A percentile compares a stretch with the other conserved stretches of the same genome.
Conservation (phyloP, 2,888 invertebrate species). For the Hesperia comma region DNA sequence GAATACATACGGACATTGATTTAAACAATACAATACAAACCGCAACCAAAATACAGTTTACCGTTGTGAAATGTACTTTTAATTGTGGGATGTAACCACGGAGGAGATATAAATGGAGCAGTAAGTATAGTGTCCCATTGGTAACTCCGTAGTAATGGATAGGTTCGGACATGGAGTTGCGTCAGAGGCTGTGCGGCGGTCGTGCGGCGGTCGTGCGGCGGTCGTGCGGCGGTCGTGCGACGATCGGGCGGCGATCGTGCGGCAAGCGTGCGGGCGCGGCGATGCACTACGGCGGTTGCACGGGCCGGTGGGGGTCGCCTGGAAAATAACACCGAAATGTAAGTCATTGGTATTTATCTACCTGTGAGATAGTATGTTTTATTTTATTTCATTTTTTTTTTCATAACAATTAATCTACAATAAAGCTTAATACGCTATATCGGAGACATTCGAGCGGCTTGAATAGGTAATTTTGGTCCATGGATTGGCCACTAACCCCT, state of each 20-base stretch:
- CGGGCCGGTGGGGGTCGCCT: slow-evolving; percentile 91
- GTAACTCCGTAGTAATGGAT: background rate
- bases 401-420: too few species aligned
- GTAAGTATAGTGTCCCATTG: background rate
- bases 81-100: background rate
- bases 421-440: too few species aligned
- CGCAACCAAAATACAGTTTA: background rate
- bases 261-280: slow-evolving; percentile 39
- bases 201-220: slow-evolving; percentile 25
- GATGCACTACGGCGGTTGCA: slow-evolving; percentile 83
- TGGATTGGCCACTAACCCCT: too few species aligned
- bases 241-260: slow-evolving; percentile 24
- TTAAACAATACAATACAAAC: slow-evolving; percentile 1
- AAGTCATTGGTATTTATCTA: too few species aligned
- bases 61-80: background rate
- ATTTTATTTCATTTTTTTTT: too few species aligned
- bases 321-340: slow-evolving; percentile 48
- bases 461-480: too few species aligned
- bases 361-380: too few species aligned
- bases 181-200: slow-evolving; percentile 20
- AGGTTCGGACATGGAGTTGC: slow-evolving; percentile 2
- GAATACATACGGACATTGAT: background rate
- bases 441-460: too few species aligned
- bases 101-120: background rate
- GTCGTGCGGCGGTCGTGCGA: slow-evolving; percentile 39